phyloP scores from a whole-genome alignment of 2,888 invertebrate genomes.

The Nycteola revayana region DNA sequence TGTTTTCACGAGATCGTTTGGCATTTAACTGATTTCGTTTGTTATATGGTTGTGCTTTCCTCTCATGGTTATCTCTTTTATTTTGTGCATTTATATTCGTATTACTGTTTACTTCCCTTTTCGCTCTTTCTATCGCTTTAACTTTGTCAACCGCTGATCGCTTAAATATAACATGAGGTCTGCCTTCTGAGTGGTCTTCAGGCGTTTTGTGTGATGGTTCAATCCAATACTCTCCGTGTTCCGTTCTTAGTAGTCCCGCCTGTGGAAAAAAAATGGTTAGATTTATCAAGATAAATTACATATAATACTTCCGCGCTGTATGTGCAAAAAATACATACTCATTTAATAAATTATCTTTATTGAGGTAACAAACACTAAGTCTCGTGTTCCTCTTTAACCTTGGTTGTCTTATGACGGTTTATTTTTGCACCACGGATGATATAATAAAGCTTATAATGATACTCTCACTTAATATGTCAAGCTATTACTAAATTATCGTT shows the following conservation, averaged over 20 bases:
- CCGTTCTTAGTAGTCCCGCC: conserved; percentile 86
- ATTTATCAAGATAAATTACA: conserved; percentile 19
- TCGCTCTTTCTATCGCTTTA: conserved; percentile 61
- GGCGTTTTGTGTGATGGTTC: conserved; percentile 84
- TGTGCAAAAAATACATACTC: conserved; percentile 11
- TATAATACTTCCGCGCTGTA: conserved; percentile 6
- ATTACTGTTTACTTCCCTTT: conserved; percentile 51
- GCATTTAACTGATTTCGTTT: conserved; percentile 61
- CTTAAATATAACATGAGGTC: conserved; percentile 86
- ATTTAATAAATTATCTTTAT: conserved; percentile 25
- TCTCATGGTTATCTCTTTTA: conserved; percentile 71
- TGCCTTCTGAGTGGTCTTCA: conserved; percentile 56
- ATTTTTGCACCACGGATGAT: conserved; percentile 30
- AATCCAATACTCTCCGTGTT: conserved; percentile 86
- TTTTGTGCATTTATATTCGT: conserved; percentile 36
- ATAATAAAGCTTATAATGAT: conserved; percentile 24
- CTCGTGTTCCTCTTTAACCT: conserved; percentile 21
- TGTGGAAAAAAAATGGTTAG: conserved; percentile 50
- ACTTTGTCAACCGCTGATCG: conserved; percentile 83
- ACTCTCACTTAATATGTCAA: conserved; percentile 22
- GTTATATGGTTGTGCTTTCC: conserved; percentile 64
- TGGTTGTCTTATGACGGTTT: conserved; percentile 21
- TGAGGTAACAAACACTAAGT: conserved; percentile 26
- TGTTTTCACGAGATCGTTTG: conserved; percentile 80
- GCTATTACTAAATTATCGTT: conserved; percentile 8